Percentiles rank a stretch among this genome's conserved stretches.
These are phyloP conservation scores for Sarcophaga caerulescens DNA, from an alignment of 2,888 invertebrate species.

Conservation along the genomic window DNA sequence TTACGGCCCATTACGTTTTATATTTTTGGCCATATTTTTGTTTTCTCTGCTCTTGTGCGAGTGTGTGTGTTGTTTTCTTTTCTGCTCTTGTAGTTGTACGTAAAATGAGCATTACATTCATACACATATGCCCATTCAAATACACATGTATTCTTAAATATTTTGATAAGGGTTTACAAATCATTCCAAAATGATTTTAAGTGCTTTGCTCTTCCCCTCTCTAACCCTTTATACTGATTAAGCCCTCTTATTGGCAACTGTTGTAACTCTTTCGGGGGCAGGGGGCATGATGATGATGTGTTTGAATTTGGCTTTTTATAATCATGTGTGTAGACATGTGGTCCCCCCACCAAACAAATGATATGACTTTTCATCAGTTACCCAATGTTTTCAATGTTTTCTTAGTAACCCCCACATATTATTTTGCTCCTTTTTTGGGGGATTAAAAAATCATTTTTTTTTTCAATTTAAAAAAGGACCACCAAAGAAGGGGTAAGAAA, in stretches of 20 bases:
- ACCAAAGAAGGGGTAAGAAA: neutral
- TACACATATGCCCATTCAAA: conserved; percentile 25
- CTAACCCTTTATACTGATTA: neutral
- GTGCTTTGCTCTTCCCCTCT: neutral
- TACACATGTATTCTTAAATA: conserved; percentile 45
- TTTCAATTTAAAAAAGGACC: neutral
- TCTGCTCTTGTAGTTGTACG: neutral
- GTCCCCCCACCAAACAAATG: conserved; percentile 6
- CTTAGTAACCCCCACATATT: conserved; percentile 13
- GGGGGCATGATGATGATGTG: neutral
- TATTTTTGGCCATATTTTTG: conserved; percentile 24
- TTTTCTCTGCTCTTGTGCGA: neutral
- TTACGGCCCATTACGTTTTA: conserved; percentile 65
- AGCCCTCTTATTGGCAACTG: neutral
- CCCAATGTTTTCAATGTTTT: conserved; percentile 2
- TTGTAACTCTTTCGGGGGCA: neutral
- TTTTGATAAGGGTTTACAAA: conserved; percentile 67
- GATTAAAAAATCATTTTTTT: conserved; percentile 12
- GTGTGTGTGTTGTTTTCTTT: neutral
- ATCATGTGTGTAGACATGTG: neutral
- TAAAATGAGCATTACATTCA: conserved; percentile 45
- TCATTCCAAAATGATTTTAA: conserved; percentile 42
- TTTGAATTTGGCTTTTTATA: conserved; percentile 10
- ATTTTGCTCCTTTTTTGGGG: neutral
- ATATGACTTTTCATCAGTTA: conserved; percentile 48